Evolutionary conservation across 2,113 vertebrate species (phyloP).

Genomic region (Lamprotornis superbus): DNA sequence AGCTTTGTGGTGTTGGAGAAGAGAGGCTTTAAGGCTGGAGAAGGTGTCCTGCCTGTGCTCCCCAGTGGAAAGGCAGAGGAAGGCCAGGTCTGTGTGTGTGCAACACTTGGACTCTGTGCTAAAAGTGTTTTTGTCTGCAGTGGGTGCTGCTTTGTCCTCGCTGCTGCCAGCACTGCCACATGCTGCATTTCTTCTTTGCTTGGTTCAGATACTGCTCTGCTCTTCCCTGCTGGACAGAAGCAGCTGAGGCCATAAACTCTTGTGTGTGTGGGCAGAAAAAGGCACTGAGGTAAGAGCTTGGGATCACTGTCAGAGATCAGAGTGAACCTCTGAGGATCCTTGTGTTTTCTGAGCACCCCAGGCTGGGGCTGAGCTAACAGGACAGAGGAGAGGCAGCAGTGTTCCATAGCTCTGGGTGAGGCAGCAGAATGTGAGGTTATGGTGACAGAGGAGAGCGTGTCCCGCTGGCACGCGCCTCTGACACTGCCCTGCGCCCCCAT

Average conservation of each 20-base stretch:
- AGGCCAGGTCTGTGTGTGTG: background rate
- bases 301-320: background rate
- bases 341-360: background rate
- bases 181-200: background rate
- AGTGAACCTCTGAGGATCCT: background rate
- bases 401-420: too few species aligned
- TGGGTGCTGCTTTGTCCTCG: background rate
- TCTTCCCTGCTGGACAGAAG: background rate
- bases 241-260: background rate
- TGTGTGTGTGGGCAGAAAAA: background rate
- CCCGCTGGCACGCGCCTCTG: background rate
- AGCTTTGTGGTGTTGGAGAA: background rate
- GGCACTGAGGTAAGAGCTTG: background rate
- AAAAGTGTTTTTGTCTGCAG: background rate
- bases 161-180: background rate
- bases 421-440: background rate
- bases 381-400: background rate
- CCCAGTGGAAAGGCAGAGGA: background rate
- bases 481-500: background rate
- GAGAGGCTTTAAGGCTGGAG: background rate
- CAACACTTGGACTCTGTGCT: background rate
- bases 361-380: background rate
- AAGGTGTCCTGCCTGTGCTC: background rate
- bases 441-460: background rate
- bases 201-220: background rate